Percentiles rank a stretch among this genome's conserved stretches.
These are phyloP conservation scores for Pemphredon lugubris DNA, from an alignment of 2,888 invertebrate genomes.

Conservation along the genomic window DNA sequence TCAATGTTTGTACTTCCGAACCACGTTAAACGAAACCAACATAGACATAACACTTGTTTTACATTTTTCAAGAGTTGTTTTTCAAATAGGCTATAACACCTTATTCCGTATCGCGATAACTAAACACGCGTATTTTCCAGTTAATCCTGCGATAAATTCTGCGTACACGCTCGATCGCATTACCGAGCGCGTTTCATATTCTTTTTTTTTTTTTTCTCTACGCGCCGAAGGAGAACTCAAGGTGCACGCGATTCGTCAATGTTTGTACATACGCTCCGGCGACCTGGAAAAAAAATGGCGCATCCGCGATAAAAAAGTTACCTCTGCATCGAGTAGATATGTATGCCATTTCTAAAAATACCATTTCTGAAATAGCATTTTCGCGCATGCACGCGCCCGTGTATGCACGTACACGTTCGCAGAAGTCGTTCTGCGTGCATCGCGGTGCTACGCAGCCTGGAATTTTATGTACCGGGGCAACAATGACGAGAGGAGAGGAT, in stretches of 20 bases:
- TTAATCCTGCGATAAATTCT: too few species aligned
- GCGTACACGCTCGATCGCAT: slow-evolving; percentile 2
- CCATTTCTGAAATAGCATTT: slow-evolving; percentile 58
- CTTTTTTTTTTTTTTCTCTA: too few species aligned
- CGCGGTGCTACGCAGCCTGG: slow-evolving; percentile 6
- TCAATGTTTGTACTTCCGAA: too few species aligned
- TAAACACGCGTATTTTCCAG: too few species aligned
- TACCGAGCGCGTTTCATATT: too few species aligned
- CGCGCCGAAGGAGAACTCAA: too few species aligned
- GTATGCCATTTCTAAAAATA: slow-evolving; percentile 59
- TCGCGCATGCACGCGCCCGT: slow-evolving; percentile 29
- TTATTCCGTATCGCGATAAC: too few species aligned
- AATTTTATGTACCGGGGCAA: neutral
- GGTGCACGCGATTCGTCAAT: neutral
- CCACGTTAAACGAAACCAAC: too few species aligned
- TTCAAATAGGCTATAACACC: too few species aligned
- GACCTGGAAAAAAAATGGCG: slow-evolving; percentile 42
- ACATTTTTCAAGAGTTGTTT: too few species aligned
- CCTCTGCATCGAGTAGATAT: slow-evolving; percentile 55
- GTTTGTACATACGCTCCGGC: slow-evolving; percentile 28
- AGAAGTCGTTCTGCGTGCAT: slow-evolving; percentile 35
- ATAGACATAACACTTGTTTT: too few species aligned
- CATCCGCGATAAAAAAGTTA: slow-evolving; percentile 52
- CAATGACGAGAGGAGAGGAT: neutral
- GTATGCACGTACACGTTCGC: slow-evolving; percentile 25